Percentiles rank a stretch among this genome's conserved stretches.
phyloP scores from a whole-genome alignment of 1,140 invertebrate species.

The Cotesia typhae region DNA sequence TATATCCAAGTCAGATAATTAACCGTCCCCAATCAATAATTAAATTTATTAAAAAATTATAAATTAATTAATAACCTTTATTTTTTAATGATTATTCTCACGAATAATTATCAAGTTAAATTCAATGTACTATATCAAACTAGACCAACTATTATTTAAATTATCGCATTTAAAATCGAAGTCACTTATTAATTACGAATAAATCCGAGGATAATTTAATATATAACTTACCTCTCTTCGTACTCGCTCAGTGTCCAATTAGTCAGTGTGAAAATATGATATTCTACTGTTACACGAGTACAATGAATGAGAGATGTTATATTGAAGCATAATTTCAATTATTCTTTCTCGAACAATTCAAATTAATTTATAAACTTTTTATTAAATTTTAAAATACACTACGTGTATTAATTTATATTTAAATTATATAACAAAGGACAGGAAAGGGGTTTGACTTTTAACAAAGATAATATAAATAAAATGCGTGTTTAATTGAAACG shows the following conservation, averaged over 20 bases:
- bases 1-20: not conserved
- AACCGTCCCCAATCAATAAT: no score
- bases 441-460: constrained; percentile 21
- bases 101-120: no score
- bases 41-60: no score
- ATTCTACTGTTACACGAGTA: constrained; percentile 19
- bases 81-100: no score
- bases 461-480: constrained; percentile 25
- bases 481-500: constrained; percentile 54
- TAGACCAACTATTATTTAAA: no score
- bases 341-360: not conserved
- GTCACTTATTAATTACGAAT: no score
- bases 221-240: constrained; percentile 24
- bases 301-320: constrained; percentile 16
- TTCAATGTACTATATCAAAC: no score
- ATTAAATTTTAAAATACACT: not conserved
- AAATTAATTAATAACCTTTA: no score
- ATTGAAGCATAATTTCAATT: constrained; percentile 19
- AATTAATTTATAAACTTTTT: no score
- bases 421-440: constrained; percentile 22
- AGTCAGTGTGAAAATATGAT: constrained; percentile 11
- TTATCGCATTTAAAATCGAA: no score
- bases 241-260: constrained; percentile 13
- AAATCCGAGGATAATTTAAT: no score
- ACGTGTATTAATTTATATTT: not conserved